Conservation (phyloP, 2,888 invertebrate species). For the Tupiocoris notatus region DNA sequence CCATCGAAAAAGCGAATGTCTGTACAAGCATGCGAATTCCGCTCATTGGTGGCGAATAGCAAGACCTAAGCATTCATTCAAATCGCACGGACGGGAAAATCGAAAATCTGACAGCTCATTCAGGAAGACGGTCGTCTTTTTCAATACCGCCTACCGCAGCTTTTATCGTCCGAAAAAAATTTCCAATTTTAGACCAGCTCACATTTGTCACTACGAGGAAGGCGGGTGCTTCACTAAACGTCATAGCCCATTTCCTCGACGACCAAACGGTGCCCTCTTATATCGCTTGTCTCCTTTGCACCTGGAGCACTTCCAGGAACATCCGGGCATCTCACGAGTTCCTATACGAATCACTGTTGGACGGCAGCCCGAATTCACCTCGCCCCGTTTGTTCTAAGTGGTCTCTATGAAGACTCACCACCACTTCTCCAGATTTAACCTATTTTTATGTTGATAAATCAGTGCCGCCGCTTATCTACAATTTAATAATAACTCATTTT, state of each 20-base stretch:
- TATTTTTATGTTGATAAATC: not conserved
- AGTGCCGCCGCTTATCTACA: not conserved
- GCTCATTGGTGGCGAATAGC: not conserved
- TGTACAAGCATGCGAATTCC: conserved; percentile 5
- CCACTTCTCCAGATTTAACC: too few species aligned
- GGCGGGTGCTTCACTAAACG: not conserved
- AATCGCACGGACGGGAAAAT: not conserved
- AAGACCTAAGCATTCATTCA: conserved; percentile 24
- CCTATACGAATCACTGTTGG: too few species aligned
- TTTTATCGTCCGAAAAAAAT: not conserved
- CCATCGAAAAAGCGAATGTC: conserved; percentile 1
- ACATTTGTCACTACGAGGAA: conserved; percentile 25
- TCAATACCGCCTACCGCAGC: not conserved
- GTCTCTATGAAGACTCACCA: too few species aligned
- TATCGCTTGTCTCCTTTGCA: too few species aligned
- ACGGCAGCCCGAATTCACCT: not conserved
- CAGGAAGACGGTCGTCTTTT: too few species aligned
- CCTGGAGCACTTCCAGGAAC: not conserved
- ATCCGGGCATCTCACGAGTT: conserved; percentile 10
- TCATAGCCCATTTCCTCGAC: conserved; percentile 19
- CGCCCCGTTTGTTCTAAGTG: too few species aligned
- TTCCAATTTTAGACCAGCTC: conserved; percentile 2
- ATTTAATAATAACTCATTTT: not conserved
- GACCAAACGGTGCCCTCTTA: not conserved
- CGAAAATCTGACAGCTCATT: too few species aligned